Conservation (phyloP, 2,113 vertebrate species). For the Propithecus coquereli region DNA sequence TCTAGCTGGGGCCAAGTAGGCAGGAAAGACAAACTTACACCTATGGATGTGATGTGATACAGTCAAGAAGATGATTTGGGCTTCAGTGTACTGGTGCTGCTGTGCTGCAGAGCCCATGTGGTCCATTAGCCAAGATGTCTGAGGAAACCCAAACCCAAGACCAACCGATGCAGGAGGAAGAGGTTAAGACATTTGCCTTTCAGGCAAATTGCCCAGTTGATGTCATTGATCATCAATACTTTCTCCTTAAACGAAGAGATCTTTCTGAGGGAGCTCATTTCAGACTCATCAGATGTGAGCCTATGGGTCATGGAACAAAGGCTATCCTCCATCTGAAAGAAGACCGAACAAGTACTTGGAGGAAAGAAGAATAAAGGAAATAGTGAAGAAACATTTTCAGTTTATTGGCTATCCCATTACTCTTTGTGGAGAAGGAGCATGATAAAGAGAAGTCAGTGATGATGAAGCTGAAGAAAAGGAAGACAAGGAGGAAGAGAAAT, state of each 20-base stretch:
- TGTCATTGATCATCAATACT: conserved; percentile 92
- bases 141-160: conserved; percentile 86
- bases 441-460: too few species aligned
- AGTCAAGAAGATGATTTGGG: neutral
- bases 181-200: conserved; percentile 91
- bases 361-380: conserved; percentile 83
- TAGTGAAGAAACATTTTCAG: conserved; percentile 89
- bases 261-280: conserved; percentile 89
- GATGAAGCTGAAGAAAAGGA: too few species aligned
- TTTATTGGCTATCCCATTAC: conserved; percentile 90
- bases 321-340: too few species aligned
- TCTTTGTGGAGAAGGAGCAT: conserved; percentile 58
- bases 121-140: conserved; percentile 82
- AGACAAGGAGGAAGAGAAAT: too few species aligned
- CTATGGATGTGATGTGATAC: neutral
- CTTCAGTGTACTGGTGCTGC: too few species aligned
- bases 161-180: conserved; percentile 88
- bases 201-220: conserved; percentile 91
- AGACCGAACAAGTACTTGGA: too few species aligned
- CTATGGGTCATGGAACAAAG: too few species aligned
- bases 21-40: neutral
- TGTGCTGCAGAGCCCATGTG: too few species aligned
- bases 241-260: conserved; percentile 93
- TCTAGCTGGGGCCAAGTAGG: neutral
- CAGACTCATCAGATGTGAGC: conserved; percentile 89